Conservation (phyloP, 2,113 vertebrate genomes). For the Galeopterus variegatus region DNA sequence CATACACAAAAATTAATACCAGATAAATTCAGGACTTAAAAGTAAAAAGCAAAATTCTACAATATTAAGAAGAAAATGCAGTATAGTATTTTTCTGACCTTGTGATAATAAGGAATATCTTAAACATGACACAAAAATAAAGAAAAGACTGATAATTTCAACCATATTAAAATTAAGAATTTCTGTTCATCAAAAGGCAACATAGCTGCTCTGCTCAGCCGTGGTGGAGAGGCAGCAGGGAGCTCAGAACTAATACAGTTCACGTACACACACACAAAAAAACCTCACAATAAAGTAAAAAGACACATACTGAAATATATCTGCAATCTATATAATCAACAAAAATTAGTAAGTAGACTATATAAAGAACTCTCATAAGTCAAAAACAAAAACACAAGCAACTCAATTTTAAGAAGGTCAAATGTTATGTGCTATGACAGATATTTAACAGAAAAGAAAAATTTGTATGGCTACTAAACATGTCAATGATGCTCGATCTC, state of each 20-base stretch:
- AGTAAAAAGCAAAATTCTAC: background rate
- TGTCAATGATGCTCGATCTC: background rate
- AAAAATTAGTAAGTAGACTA: background rate
- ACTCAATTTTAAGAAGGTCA: background rate
- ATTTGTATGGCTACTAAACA: background rate
- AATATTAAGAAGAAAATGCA: background rate
- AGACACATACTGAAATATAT: background rate
- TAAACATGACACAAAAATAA: background rate
- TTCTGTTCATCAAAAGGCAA: background rate
- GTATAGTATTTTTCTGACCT: background rate
- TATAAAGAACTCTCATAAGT: background rate
- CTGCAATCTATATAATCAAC: background rate
- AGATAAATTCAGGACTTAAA: background rate
- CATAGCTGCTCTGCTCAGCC: background rate
- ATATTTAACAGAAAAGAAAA: background rate
- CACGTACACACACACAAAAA: no score
- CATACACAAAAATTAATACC: background rate
- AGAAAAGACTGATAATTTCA: background rate
- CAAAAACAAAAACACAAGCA: background rate
- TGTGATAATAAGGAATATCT: background rate
- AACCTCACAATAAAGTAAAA: background rate
- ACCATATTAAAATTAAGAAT: background rate
- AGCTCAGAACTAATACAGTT: no score
- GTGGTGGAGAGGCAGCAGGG: no score
- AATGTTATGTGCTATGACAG: background rate